A percentile compares a stretch with the other conserved stretches of the same genome.
phyloP scores from a whole-genome alignment of 2,888 invertebrate genomes.

The Apotomis betuletana region DNA sequence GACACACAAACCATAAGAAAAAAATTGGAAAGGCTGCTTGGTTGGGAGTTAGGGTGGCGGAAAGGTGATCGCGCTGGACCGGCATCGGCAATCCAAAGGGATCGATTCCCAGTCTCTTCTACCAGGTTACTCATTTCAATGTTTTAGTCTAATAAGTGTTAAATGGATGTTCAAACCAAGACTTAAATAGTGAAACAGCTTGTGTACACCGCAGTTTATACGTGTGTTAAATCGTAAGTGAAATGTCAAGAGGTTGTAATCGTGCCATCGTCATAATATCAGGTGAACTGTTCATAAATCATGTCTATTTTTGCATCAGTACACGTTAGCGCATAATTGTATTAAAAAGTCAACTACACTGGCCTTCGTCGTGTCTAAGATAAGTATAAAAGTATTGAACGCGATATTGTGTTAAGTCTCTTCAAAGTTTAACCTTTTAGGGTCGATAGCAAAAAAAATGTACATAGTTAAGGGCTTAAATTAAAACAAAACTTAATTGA shows the following conservation, averaged over 20 bases:
- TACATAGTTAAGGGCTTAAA: too few relatives aligned
- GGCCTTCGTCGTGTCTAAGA: background rate
- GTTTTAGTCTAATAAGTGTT: background rate
- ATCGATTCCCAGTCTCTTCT: too few relatives aligned
- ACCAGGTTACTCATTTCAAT: too few relatives aligned
- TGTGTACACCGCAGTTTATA: background rate
- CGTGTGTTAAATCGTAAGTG: conserved; percentile 45
- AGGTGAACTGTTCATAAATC: conserved; percentile 57
- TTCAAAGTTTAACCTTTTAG: too few relatives aligned
- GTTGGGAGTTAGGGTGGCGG: too few relatives aligned
- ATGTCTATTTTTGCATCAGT: conserved; percentile 61
- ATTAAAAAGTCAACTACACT: conserved; percentile 5
- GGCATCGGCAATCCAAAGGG: too few relatives aligned
- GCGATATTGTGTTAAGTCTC: too few relatives aligned
- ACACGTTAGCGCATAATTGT: conserved; percentile 47
- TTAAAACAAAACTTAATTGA: too few relatives aligned
- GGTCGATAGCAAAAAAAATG: too few relatives aligned
- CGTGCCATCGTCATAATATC: conserved; percentile 45
- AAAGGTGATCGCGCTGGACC: too few relatives aligned
- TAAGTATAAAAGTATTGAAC: background rate
- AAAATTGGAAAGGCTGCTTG: too few relatives aligned
- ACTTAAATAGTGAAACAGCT: background rate
- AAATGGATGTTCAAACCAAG: background rate
- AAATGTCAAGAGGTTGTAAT: conserved; percentile 65
- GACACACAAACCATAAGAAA: too few relatives aligned